Conservation (phyloP, 1,140 invertebrate genomes). For the Lasaia peninsularis region DNA sequence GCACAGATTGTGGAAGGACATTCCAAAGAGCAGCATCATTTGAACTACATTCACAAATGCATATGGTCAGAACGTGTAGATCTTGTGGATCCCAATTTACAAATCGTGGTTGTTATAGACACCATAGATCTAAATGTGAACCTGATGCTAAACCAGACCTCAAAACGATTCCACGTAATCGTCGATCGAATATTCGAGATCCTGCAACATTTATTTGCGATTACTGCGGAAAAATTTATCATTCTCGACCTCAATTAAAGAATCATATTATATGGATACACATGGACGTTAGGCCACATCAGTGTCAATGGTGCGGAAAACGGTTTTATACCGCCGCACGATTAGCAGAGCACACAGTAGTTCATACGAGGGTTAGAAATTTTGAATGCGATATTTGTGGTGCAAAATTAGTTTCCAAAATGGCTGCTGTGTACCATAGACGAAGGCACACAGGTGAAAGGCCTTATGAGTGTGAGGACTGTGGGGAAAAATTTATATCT, state of each 20-base stretch:
- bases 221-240: constrained; percentile 62
- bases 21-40: constrained; percentile 48
- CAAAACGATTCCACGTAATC: constrained; percentile 37
- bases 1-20: constrained; percentile 50
- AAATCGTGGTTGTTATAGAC: constrained; percentile 53
- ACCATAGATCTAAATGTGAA: constrained; percentile 54
- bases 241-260: constrained; percentile 61
- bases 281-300: constrained; percentile 66
- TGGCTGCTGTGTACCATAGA: constrained; percentile 67
- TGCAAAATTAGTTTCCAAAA: constrained; percentile 61
- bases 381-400: constrained; percentile 73
- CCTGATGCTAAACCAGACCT: constrained; percentile 51
- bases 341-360: constrained; percentile 65
- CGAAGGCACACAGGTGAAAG: constrained; percentile 85
- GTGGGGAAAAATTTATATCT: constrained; percentile 78
- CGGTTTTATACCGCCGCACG: constrained; percentile 68
- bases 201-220: constrained; percentile 64
- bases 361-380: constrained; percentile 66
- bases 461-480: constrained; percentile 85
- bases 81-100: constrained; percentile 54
- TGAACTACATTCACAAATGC: constrained; percentile 61
- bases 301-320: constrained; percentile 69
- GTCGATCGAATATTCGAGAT: constrained; percentile 55
- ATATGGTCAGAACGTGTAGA: constrained; percentile 54
- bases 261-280: constrained; percentile 74